Evolutionary conservation across 92 coral and sea anemone species (phyloP).

Genomic region (Paragorgia papillata): DNA sequence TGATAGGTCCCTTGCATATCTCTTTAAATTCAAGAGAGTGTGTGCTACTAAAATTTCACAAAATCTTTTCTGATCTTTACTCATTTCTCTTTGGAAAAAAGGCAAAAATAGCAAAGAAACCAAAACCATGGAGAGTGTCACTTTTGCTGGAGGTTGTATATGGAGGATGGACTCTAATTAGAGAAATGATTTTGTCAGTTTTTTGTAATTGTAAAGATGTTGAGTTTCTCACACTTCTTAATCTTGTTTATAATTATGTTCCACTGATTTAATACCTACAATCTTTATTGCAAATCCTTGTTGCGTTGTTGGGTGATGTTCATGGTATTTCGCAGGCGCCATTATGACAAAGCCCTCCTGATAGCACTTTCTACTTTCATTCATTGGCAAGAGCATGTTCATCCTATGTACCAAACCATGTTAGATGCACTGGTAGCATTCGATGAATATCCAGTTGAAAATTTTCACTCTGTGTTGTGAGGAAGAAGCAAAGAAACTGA

Average conservation of each 20-base stretch:
- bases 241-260: slow-evolving; percentile 24
- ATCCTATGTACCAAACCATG: slow-evolving; percentile 9
- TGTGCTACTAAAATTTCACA: slow-evolving; percentile 5
- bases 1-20: slow-evolving; percentile 19
- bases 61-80: slow-evolving; percentile 24
- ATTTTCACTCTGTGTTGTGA: slow-evolving; percentile 28
- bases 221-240: slow-evolving; percentile 11
- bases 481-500: slow-evolving; percentile 28
- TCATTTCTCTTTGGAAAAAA: slow-evolving; percentile 22
- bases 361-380: neutral
- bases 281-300: slow-evolving; percentile 13
- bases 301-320: too few relatives aligned
- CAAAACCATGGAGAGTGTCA: slow-evolving; percentile 30
- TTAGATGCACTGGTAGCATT: neutral
- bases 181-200: slow-evolving; percentile 10
- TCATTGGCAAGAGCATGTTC: slow-evolving; percentile 33
- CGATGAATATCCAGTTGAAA: slow-evolving; percentile 21
- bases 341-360: slow-evolving; percentile 25
- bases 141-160: neutral
- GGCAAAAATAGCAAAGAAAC: slow-evolving; percentile 37
- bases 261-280: neutral
- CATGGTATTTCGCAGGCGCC: too few relatives aligned
- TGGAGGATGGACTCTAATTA: slow-evolving; percentile 36
- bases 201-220: slow-evolving; percentile 22
- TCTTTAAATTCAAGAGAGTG: slow-evolving; percentile 8